Evolutionary conservation across 1,140 invertebrate species (phyloP).

Genomic region (Scaptomyza graminum): DNA sequence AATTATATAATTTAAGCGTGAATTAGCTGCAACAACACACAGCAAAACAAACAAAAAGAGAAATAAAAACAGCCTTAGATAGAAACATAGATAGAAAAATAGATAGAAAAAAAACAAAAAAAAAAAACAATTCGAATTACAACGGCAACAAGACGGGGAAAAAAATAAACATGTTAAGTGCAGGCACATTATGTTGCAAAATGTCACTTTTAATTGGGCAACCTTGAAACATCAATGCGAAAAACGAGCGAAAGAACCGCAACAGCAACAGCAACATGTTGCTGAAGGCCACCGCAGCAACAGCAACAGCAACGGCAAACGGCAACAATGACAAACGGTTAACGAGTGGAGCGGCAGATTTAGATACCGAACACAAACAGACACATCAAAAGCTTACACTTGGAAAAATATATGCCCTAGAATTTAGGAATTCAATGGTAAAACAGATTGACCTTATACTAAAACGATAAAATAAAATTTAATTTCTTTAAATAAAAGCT

Average conservation of each 20-base stretch:
- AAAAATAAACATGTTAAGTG: conserved; percentile 79
- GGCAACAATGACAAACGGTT: conserved; percentile 72
- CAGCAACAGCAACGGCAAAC: conserved; percentile 23
- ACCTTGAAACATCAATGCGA: conserved; percentile 82
- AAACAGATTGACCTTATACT: not conserved
- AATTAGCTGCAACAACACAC: conserved; percentile 55
- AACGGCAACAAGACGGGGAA: conserved; percentile 31
- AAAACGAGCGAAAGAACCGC: conserved; percentile 80
- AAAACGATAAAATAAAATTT: not conserved
- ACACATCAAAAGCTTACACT: conserved; percentile 33
- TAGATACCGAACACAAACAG: conserved; percentile 54
- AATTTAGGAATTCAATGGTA: not conserved
- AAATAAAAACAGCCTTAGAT: conserved; percentile 39
- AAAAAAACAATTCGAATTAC: conserved; percentile 36
- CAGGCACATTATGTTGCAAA: conserved; percentile 81
- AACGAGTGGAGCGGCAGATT: conserved; percentile 66
- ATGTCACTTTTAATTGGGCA: conserved; percentile 82
- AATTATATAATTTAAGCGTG: conserved; percentile 80
- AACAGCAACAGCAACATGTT: conserved; percentile 58
- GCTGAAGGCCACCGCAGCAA: conserved; percentile 62
- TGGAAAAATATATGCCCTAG: not conserved
- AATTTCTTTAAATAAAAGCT: too few species aligned
- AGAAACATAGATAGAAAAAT: conserved; percentile 40
- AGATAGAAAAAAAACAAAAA: conserved; percentile 13
- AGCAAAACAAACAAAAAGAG: conserved; percentile 34